These are phyloP conservation scores for Bombyx huttoni DNA, from an alignment of 2,888 invertebrate genomes.

Conservation along the genomic window DNA sequence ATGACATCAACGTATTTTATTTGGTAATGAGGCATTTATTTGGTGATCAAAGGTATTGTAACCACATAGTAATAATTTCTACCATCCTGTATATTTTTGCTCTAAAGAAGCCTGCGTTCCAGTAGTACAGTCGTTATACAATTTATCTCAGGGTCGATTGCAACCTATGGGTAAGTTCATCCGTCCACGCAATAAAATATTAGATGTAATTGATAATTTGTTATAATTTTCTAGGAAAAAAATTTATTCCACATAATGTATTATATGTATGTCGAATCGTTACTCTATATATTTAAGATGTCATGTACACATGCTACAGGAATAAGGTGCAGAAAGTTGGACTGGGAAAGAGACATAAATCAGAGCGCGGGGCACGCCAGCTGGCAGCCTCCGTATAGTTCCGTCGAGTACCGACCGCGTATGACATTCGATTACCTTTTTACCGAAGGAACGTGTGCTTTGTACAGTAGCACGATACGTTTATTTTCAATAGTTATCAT, in stretches of 20 bases:
- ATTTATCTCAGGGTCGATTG: no score
- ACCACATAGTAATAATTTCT: no score
- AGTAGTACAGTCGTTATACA: no score
- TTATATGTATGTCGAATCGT: slow-evolving; percentile 24
- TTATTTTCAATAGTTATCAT: background rate
- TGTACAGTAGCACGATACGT: background rate
- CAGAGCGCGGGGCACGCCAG: slow-evolving; percentile 42
- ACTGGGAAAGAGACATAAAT: slow-evolving; percentile 58
- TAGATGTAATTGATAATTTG: no score
- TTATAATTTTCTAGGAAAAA: no score
- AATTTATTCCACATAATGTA: slow-evolving; percentile 4
- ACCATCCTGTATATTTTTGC: no score
- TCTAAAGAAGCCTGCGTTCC: no score
- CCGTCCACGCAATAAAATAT: no score
- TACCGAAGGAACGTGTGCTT: slow-evolving; percentile 1
- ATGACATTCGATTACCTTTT: slow-evolving; percentile 56
- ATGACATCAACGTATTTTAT: no score
- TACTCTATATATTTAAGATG: slow-evolving; percentile 50
- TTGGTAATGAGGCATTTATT: no score
- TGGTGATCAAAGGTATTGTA: no score
- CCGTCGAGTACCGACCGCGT: slow-evolving; percentile 49
- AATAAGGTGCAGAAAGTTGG: slow-evolving; percentile 66
- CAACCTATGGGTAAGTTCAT: no score
- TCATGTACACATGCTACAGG: slow-evolving; percentile 60
- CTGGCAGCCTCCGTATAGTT: slow-evolving; percentile 51